These are phyloP conservation scores for Microtus montanus DNA, from an alignment of 2,113 vertebrate species.

Conservation along the genomic window DNA sequence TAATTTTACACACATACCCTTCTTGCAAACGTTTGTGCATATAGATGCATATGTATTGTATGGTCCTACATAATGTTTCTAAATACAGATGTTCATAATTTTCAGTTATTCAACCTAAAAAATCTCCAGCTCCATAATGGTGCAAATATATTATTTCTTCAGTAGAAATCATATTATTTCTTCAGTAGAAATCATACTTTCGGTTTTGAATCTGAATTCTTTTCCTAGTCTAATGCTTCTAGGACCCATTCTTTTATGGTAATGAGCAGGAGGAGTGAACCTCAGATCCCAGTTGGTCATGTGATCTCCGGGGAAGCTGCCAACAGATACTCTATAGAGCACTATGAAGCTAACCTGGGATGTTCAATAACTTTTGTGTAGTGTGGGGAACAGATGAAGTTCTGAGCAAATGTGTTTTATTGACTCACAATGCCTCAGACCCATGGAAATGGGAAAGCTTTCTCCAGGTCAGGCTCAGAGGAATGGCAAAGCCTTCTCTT, in stretches of 20 bases:
- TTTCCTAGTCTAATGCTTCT: background rate
- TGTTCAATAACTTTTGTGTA: too few relatives aligned
- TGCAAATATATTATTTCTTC: background rate
- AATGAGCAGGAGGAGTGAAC: too few relatives aligned
- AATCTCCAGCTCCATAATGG: background rate
- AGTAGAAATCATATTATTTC: background rate
- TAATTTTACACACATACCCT: background rate
- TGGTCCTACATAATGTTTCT: background rate
- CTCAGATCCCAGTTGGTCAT: background rate
- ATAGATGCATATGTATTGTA: background rate
- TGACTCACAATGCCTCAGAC: too few relatives aligned
- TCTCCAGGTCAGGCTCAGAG: too few relatives aligned
- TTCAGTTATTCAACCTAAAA: background rate
- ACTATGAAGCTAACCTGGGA: too few relatives aligned
- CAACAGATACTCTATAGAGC: background rate
- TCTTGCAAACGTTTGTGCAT: background rate
- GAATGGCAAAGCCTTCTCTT: too few relatives aligned
- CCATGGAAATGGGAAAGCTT: too few relatives aligned
- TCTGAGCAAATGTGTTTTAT: too few relatives aligned
- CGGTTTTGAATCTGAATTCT: background rate
- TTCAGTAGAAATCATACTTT: background rate
- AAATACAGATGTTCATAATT: background rate
- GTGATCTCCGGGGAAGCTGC: background rate
- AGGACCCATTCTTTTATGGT: too few relatives aligned
- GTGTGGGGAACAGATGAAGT: too few relatives aligned